phyloP scores from a whole-genome alignment of 2,888 invertebrate species.

The Metallyticus violacea region DNA sequence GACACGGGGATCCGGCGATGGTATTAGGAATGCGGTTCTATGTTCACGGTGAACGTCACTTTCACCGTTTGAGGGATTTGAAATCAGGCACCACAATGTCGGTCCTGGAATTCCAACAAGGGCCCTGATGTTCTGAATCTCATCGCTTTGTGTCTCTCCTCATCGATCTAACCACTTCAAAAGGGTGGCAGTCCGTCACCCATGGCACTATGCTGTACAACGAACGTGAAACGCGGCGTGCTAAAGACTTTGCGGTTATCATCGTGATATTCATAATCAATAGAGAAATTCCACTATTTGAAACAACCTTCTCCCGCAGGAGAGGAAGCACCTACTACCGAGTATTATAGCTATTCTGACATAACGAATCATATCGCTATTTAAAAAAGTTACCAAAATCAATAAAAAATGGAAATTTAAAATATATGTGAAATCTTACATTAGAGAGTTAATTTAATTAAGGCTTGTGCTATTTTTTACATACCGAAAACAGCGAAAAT shows the following conservation, averaged over 20 bases:
- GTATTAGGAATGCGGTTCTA: neutral
- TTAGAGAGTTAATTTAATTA: too few species aligned
- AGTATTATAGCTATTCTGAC: too few species aligned
- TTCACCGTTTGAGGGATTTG: neutral
- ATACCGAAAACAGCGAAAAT: too few species aligned
- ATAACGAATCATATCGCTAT: too few species aligned
- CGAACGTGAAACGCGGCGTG: neutral
- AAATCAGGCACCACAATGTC: neutral
- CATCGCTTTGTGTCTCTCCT: neutral
- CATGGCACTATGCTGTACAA: neutral
- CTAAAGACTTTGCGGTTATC: neutral
- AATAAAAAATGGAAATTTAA: too few species aligned
- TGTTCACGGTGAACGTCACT: neutral
- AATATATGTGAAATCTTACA: too few species aligned
- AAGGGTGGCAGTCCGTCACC: neutral
- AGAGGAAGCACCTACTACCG: too few species aligned
- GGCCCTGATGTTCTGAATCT: neutral
- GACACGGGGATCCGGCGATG: neutral
- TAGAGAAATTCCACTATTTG: neutral
- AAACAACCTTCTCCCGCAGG: neutral
- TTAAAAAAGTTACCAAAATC: too few species aligned
- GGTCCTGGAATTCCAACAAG: neutral
- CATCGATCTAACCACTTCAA: neutral
- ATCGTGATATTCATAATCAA: neutral
- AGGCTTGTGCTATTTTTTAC: too few species aligned